A percentile compares a stretch with the other conserved stretches of the same genome.
phyloP scores from a whole-genome alignment of 2,113 vertebrate species.

The Capra hircus region DNA sequence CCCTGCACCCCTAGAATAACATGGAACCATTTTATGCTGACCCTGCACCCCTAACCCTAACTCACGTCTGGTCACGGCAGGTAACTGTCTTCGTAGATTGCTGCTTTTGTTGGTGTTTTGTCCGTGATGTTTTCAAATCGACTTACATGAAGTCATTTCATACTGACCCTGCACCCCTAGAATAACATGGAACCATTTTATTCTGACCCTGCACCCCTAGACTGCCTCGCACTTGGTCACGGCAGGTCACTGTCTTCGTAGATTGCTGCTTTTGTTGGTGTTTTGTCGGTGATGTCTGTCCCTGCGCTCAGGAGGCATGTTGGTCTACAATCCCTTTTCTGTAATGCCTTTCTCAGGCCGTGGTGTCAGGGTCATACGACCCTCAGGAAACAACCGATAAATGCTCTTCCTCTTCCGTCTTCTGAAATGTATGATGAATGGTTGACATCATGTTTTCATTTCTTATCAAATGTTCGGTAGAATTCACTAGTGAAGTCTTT shows the following conservation, averaged over 20 bases:
- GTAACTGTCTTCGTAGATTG: too few species aligned
- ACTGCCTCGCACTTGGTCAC: too few species aligned
- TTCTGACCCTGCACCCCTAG: background rate
- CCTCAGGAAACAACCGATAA: background rate
- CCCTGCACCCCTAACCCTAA: too few species aligned
- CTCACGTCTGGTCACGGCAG: too few species aligned
- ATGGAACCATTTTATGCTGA: too few species aligned
- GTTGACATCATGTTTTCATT: background rate
- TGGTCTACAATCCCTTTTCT: background rate
- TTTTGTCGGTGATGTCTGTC: background rate
- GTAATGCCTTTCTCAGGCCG: background rate
- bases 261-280: background rate
- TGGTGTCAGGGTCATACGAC: background rate
- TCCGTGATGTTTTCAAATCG: too few species aligned
- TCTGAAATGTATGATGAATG: background rate
- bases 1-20: too few species aligned
- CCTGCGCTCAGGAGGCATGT: background rate
- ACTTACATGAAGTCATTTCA: too few species aligned
- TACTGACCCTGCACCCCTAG: too few species aligned
- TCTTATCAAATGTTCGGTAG: background rate
- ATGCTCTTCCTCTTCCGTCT: background rate
- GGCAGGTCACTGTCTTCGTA: background rate
- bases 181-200: background rate
- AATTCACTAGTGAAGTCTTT: background rate
- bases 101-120: too few species aligned